Evolutionary conservation across 1,140 invertebrate species (phyloP).

Genomic region (Pogonomyrmex californicus): DNA sequence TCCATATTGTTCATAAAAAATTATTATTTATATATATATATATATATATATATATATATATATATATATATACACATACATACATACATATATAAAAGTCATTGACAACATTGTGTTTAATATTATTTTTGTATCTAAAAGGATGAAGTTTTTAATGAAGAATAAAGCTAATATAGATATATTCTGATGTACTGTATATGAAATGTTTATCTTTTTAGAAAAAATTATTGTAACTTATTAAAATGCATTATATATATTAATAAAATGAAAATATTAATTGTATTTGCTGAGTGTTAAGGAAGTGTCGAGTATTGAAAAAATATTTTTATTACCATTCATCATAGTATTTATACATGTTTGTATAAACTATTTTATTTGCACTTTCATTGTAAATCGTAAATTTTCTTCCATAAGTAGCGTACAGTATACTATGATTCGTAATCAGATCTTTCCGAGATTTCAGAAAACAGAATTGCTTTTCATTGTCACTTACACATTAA

Average conservation of each 20-base stretch:
- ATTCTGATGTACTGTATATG: neutral
- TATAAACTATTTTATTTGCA: conserved; percentile 62
- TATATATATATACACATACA: too few relatives aligned
- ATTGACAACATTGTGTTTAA: neutral
- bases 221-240: neutral
- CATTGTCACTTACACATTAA: conserved; percentile 76
- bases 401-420: conserved; percentile 60
- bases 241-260: neutral
- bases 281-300: neutral
- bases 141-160: neutral
- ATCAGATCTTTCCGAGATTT: conserved; percentile 80
- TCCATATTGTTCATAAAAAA: too few relatives aligned
- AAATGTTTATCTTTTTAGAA: neutral
- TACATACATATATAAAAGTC: too few relatives aligned
- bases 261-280: neutral
- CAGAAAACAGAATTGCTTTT: conserved; percentile 76
- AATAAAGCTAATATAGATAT: conserved; percentile 7
- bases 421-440: conserved; percentile 74
- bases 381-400: conserved; percentile 52
- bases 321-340: conserved; percentile 62
- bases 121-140: conserved; percentile 3
- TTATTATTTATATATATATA: too few relatives aligned
- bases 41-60: too few relatives aligned
- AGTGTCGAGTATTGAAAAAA: conserved; percentile 59
- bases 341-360: conserved; percentile 56